A percentile compares a stretch with the other conserved stretches of the same genome.
Conservation (phyloP, 2,113 vertebrate species). For the Halcyon senegalensis region DNA sequence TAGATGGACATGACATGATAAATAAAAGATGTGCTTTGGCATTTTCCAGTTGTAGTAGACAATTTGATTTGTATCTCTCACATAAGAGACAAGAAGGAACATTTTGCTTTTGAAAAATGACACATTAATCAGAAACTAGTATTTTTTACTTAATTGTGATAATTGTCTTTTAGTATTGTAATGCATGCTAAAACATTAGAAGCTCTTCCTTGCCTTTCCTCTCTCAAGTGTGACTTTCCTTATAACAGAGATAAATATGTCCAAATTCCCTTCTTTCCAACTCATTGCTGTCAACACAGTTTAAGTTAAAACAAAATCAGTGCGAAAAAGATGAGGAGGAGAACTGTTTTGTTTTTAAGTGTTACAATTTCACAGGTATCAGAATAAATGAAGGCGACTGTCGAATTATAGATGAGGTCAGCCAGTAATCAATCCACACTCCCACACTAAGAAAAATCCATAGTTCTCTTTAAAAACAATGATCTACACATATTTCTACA, state of each 20-base stretch:
- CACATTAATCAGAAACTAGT: neutral
- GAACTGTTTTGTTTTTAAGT: neutral
- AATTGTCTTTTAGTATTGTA: slow-evolving; percentile 24
- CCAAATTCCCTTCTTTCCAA: neutral
- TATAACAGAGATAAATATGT: slow-evolving; percentile 20
- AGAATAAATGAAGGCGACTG: slow-evolving; percentile 32
- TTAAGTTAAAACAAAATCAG: slow-evolving; percentile 24
- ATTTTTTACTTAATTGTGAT: slow-evolving; percentile 7
- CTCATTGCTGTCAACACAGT: slow-evolving; percentile 36
- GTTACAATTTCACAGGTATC: slow-evolving; percentile 26
- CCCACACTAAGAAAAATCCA: neutral
- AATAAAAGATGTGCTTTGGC: slow-evolving; percentile 23
- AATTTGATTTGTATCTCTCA: slow-evolving; percentile 18
- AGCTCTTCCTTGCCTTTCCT: neutral
- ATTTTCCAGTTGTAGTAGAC: neutral
- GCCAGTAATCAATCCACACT: neutral
- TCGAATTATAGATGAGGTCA: neutral
- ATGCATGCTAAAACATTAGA: slow-evolving; percentile 12
- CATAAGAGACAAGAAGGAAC: neutral
- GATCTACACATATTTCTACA: neutral
- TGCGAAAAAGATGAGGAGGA: slow-evolving; percentile 42
- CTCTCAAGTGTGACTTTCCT: neutral
- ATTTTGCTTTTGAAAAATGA: neutral
- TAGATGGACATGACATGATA: neutral
- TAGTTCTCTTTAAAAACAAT: neutral